phyloP scores from a whole-genome alignment of 2,888 invertebrate genomes.

The Chrysodeixis includens region DNA sequence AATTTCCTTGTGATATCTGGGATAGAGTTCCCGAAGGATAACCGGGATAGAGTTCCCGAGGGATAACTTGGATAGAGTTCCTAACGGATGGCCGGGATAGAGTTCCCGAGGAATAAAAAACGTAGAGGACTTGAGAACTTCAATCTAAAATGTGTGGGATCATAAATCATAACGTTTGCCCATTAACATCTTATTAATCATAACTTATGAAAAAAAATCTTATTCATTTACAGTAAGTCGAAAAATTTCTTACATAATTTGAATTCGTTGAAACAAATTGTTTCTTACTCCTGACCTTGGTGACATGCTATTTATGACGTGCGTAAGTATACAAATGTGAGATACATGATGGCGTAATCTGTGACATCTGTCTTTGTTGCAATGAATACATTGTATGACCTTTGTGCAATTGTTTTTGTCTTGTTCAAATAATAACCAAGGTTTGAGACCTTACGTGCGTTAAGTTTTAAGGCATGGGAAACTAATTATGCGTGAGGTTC shows the following conservation, averaged over 20 bases:
- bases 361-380: neutral
- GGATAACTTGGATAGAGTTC: too few relatives aligned
- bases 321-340: slow-evolving; percentile 8
- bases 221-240: slow-evolving; percentile 11
- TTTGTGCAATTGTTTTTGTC: neutral
- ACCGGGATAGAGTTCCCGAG: too few relatives aligned
- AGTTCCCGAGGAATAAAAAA: too few relatives aligned
- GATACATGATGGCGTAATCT: slow-evolving; percentile 9
- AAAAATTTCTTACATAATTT: slow-evolving; percentile 6
- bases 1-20: too few relatives aligned
- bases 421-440: neutral
- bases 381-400: neutral
- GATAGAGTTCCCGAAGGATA: too few relatives aligned
- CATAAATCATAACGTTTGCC: too few relatives aligned
- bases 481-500: neutral
- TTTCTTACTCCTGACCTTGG: slow-evolving; percentile 37
- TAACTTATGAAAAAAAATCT: neutral
- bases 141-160: too few relatives aligned
- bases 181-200: neutral
- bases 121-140: too few relatives aligned
- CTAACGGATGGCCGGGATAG: too few relatives aligned
- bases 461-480: neutral
- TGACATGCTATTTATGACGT: slow-evolving; percentile 13
- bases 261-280: slow-evolving; percentile 32
- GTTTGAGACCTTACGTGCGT: neutral